Base-by-base conservation (phyloP, 2,797 vertebrate genomes). In the Tenualosa ilisha region DNA sequence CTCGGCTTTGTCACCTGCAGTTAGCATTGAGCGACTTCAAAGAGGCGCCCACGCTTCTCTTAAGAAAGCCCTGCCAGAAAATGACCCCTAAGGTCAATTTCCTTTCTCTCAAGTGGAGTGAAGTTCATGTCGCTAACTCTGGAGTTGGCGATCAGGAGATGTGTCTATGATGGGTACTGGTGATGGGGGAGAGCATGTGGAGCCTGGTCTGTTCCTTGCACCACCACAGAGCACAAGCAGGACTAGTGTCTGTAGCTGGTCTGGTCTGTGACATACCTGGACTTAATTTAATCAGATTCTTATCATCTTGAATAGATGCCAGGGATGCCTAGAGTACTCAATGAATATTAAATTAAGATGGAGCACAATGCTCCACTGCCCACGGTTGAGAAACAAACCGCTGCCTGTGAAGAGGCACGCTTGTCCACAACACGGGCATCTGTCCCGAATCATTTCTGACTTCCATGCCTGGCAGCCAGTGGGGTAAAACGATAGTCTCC, bases 241-340 rank as follows among this genome's bases (percentile, higher is more conserved):
- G 85, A 82, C n/a, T 11, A 37, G 15, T 79, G 40, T 79, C 72
- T 79, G 72, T 22, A 6, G 81, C 68, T 51, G n/a, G 63, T 79
- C 83, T 49, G 46, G 46, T 49, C 46, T 6, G 20, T 37, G 37
- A 79, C 84, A 87, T 87, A 83, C 86, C 59, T 85, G 5, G 49
- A 51, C 0, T 51, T 87, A 85, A 85, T 84, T 83, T n/a, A 81
- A 87, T 87, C 56, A 63, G 82, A 85, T 84, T 51, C 85, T 31
- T 51, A 49, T 84, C 81, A 61, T 12, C 61, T 81, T 84, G 85
- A 51, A 82, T 43, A 51, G 54, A 26, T 59, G 51, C 72, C 83
- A 81, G 49, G 56, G 56, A 72, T 84, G 50, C 7, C 84, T 72
- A 82, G n/a, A 51, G 54, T 59, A 83, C 75, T 72, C n/a, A n/a